These are phyloP conservation scores for Drosophila longiperda DNA, from an alignment of 2,888 invertebrate genomes.

Conservation along the genomic window DNA sequence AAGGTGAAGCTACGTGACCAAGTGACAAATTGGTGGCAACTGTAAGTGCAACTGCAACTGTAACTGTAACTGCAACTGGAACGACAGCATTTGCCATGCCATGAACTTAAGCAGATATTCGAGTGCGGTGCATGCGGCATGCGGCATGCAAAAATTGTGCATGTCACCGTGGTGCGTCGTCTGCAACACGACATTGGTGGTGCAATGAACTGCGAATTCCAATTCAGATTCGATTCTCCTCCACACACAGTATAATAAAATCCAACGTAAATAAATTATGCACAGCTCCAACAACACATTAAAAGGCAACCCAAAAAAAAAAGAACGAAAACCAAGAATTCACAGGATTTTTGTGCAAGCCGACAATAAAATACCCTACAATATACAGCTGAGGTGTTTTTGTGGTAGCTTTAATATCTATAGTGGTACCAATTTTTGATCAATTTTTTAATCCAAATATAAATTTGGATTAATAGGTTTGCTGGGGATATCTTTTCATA, in stretches of 20 bases:
- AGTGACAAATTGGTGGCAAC: slow-evolving; percentile 74
- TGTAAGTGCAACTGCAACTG: slow-evolving; percentile 43
- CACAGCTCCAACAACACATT: slow-evolving; percentile 20
- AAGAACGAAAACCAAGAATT: neutral
- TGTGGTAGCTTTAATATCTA: neutral
- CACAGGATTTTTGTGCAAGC: neutral
- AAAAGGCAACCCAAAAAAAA: neutral
- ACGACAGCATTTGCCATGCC: slow-evolving; percentile 51
- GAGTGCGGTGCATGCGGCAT: slow-evolving; percentile 33
- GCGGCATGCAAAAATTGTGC: slow-evolving; percentile 18
- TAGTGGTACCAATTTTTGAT: neutral
- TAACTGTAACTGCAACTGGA: slow-evolving; percentile 40
- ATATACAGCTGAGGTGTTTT: neutral
- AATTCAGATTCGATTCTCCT: slow-evolving; percentile 22
- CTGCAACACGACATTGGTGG: slow-evolving; percentile 12
- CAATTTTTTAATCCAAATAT: no score
- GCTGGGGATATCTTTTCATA: neutral
- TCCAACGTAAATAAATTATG: slow-evolving; percentile 23
- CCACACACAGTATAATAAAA: slow-evolving; percentile 4
- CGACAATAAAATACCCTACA: slow-evolving; percentile 5
- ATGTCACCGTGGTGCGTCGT: slow-evolving; percentile 29
- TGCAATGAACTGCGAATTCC: slow-evolving; percentile 67
- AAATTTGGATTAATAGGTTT: neutral
- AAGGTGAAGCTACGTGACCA: slow-evolving; percentile 67
- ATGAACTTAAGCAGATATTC: slow-evolving; percentile 68